Evolutionary conservation across 2,797 vertebrate genomes (phyloP), one percentile per base, ranked within the genome.

Genomic region (Pseudochaenichthys georgianus): DNA sequence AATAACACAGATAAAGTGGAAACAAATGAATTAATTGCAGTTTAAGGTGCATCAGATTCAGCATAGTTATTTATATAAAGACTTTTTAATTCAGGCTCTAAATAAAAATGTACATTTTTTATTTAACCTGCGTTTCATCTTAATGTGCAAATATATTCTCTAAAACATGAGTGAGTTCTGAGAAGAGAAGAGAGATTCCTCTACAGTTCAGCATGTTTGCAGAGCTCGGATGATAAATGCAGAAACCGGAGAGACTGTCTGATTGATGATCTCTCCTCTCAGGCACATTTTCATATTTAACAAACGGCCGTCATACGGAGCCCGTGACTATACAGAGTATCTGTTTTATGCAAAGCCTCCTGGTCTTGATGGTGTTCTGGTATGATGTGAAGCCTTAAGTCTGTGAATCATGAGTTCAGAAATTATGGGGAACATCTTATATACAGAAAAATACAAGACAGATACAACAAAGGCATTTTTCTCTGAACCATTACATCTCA

Each of bases 261-360:
- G 78, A 83, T 50, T 66, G 67, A 79, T 70, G 73, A 51, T 47
- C 54, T 48, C 62, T 65, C 57, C 64, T 67, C 52, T 28, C 2
- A 9, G 55, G 28, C 57, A 71, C 54, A 41, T 43, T 63, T 42
- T 52, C 73, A 13, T 48, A 64, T 70, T 52, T 42, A 73, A 54
- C 23, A 62, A 48, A 19, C 28, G 4, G 54, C 55, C 10, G 2
- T 70, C 77, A 58, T 38, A 61, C 67, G 13, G 3, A 59, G 66
- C 12, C 7, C n/a, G 60, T 34, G 23, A 28, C 16, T 15, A 23
- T 59, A 48, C 48, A 63, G 64, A 16, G 5, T n/a, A 16, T 69
- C 31, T 66, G 31, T 78, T 76, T 63, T 16, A 52, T 11, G 41
- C 12, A 42, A 2, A 55, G 71, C 47, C 55, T 38, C 42, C 7